A percentile compares a stretch with the other conserved stretches of the same genome.
Evolutionary conservation across 1,140 invertebrate species (phyloP).

Genomic region (Berghia stephanieae): DNA sequence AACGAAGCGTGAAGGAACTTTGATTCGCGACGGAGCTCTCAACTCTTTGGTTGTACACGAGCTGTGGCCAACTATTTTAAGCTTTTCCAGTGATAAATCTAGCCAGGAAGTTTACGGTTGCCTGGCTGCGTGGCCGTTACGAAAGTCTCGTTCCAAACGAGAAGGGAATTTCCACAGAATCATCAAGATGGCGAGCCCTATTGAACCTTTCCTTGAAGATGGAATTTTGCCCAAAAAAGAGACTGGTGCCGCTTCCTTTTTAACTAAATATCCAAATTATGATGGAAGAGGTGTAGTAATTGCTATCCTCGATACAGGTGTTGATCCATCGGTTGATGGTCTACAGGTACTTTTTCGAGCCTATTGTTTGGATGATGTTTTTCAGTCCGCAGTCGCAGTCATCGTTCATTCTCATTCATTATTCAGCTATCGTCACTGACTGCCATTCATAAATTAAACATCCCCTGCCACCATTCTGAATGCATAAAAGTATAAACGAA

Average conservation of each 20-base stretch:
- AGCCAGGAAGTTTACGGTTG: slow-evolving; percentile 46
- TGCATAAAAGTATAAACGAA: no score
- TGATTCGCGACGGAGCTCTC: no score
- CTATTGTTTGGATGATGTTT: no score
- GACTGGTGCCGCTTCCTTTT: slow-evolving; percentile 87
- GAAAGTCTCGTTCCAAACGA: slow-evolving; percentile 3
- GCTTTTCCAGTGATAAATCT: not conserved
- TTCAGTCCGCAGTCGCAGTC: no score
- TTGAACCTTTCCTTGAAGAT: slow-evolving; percentile 59
- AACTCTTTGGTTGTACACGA: no score
- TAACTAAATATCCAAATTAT: slow-evolving; percentile 90
- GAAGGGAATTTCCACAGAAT: slow-evolving; percentile 7
- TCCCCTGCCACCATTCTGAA: no score
- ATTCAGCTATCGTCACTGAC: no score
- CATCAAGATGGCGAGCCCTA: slow-evolving; percentile 56
- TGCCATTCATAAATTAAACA: no score
- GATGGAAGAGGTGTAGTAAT: slow-evolving; percentile 92
- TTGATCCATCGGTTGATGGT: slow-evolving; percentile 94
- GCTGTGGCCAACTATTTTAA: no score
- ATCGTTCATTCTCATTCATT: no score
- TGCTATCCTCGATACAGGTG: slow-evolving; percentile 96
- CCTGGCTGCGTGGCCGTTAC: slow-evolving; percentile 29
- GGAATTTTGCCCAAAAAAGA: slow-evolving; percentile 89
- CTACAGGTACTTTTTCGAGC: slow-evolving; percentile 77
- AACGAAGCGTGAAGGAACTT: no score